Percentiles rank a stretch among this genome's conserved stretches.
Conservation (phyloP, 2,888 invertebrate genomes). For the Pseudococcus viburni region DNA sequence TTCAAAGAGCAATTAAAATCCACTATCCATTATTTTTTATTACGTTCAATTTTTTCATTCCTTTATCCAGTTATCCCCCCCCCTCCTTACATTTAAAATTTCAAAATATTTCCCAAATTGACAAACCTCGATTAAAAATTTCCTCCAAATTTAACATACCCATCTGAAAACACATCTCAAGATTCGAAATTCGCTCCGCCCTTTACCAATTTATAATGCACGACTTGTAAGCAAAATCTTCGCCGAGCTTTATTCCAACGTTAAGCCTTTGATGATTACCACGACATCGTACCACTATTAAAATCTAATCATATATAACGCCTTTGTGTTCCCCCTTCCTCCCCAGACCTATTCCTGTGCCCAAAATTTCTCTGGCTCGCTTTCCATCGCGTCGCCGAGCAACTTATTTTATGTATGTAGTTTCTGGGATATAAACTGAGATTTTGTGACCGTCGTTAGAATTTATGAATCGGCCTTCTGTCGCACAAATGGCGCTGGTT, state of each 20-base stretch:
- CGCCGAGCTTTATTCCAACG: background rate
- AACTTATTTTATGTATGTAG: background rate
- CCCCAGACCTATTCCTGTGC: background rate
- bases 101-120: too few relatives aligned
- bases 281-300: background rate
- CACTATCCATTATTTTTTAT: too few relatives aligned
- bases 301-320: background rate
- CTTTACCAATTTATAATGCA: background rate
- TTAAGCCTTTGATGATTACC: background rate
- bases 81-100: too few relatives aligned
- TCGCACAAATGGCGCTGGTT: conserved; percentile 19
- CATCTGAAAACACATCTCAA: too few relatives aligned
- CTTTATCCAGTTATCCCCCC: too few relatives aligned
- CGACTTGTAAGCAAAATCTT: background rate
- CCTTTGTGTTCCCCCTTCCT: background rate
- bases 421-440: background rate
- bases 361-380: background rate
- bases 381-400: background rate
- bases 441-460: conserved; percentile 26
- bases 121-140: too few relatives aligned
- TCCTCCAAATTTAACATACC: too few relatives aligned
- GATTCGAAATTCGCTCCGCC: background rate
- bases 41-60: too few relatives aligned
- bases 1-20: too few relatives aligned
- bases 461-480: conserved; percentile 30